These are phyloP conservation scores for Chiloscyllium plagiosum DNA, from an alignment of 2,113 vertebrate genomes.

Conservation along the genomic window DNA sequence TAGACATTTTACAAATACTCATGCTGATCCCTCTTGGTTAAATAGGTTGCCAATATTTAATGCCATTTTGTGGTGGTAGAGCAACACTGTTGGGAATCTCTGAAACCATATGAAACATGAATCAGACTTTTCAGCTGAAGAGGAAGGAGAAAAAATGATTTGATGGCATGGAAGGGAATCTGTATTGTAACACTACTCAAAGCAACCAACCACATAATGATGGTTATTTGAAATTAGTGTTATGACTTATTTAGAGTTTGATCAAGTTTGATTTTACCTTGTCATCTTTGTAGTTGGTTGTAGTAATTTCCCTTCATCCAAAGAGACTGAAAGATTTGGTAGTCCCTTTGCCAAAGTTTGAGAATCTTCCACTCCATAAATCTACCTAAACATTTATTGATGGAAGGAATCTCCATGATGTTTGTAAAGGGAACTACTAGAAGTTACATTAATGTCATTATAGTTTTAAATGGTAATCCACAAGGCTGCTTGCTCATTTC, in stretches of 20 bases:
- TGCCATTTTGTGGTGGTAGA: not conserved
- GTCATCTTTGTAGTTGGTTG: not conserved
- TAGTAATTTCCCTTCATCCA: not conserved
- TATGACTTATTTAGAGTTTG: not conserved
- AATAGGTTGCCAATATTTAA: not conserved
- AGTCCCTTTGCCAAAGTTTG: not conserved
- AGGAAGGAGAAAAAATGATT: not conserved
- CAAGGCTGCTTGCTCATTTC: slow-evolving; percentile 48
- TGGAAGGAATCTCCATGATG: not conserved
- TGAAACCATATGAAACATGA: not conserved
- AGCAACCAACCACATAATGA: not conserved
- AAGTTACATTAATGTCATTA: slow-evolving; percentile 42
- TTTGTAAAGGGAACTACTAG: not conserved
- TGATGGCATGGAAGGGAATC: not conserved
- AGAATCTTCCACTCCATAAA: slow-evolving; percentile 3
- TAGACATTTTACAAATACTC: not conserved
- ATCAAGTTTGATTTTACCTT: not conserved
- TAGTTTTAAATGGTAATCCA: slow-evolving; percentile 49
- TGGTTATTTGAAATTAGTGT: not conserved
- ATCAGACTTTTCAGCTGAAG: not conserved
- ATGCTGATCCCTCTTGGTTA: not conserved
- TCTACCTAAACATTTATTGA: slow-evolving; percentile 4
- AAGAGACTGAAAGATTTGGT: not conserved
- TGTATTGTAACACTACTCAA: not conserved
- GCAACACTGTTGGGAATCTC: not conserved